A percentile compares a stretch with the other conserved stretches of the same genome.
phyloP scores from a whole-genome alignment of 1,140 invertebrate genomes.

The Cotesia vestalis region DNA sequence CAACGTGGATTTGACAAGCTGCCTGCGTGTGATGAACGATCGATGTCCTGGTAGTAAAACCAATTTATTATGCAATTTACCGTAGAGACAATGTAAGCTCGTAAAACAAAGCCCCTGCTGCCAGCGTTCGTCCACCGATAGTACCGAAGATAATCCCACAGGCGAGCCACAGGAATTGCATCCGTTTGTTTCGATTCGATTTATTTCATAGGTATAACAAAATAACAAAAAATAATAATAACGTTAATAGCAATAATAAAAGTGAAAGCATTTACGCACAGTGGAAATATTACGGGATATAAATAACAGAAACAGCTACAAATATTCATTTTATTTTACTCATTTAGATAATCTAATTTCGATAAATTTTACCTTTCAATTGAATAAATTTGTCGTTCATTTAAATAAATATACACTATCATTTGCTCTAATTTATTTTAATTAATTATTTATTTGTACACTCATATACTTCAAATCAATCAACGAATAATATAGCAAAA shows the following conservation, averaged over 20 bases:
- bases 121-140: constrained; percentile 36
- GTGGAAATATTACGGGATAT: not conserved
- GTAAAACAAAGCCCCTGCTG: constrained; percentile 44
- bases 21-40: constrained; percentile 35
- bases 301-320: not conserved
- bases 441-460: too few species aligned
- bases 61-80: constrained; percentile 45
- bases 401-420: too few species aligned
- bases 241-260: constrained; percentile 10
- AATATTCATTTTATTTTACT: constrained; percentile 14
- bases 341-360: too few species aligned
- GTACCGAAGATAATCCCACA: constrained; percentile 44
- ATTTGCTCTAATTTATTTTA: too few species aligned
- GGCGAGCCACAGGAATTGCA: constrained; percentile 32
- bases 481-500: too few species aligned
- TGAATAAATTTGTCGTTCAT: too few species aligned
- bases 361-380: too few species aligned
- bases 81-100: constrained; percentile 40
- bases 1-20: constrained; percentile 29
- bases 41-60: constrained; percentile 33
- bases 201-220: constrained; percentile 35
- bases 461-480: too few species aligned
- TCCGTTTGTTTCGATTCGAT: constrained; percentile 37
- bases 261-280: constrained; percentile 1
- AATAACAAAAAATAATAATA: constrained; percentile 26